These are phyloP conservation scores for Podocnemis expansa DNA, from an alignment of 2,113 vertebrate species.

Conservation along the genomic window DNA sequence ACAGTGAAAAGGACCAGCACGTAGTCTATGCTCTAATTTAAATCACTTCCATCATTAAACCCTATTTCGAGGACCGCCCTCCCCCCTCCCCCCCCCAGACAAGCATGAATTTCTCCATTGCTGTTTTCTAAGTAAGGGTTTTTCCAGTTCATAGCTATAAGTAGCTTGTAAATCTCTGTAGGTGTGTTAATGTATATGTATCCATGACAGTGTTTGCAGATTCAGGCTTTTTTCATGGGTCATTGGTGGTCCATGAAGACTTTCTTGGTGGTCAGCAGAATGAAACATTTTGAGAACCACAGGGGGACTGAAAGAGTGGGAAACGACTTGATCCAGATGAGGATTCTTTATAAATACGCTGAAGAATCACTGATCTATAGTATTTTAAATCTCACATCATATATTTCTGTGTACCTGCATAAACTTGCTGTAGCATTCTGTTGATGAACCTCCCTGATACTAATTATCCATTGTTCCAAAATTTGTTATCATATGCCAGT, in stretches of 20 bases:
- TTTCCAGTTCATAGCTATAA: neutral
- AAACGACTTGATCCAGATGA: neutral
- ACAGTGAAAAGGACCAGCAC: neutral
- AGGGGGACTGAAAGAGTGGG: neutral
- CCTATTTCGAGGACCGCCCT: constrained; percentile 1
- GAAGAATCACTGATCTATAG: neutral
- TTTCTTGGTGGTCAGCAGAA: neutral
- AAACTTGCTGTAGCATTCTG: constrained; percentile 16
- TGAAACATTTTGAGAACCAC: neutral
- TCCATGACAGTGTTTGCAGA: neutral
- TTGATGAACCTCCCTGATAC: neutral
- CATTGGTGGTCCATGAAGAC: neutral
- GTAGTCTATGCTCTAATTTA: neutral
- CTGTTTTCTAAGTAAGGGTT: constrained; percentile 7
- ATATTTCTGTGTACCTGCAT: constrained; percentile 1
- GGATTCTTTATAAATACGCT: neutral
- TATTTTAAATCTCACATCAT: neutral
- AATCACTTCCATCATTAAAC: neutral
- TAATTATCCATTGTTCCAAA: neutral
- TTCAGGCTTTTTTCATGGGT: neutral
- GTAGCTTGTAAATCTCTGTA: neutral
- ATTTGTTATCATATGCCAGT: neutral
- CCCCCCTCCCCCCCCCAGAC: neutral
- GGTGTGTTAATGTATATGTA: neutral
- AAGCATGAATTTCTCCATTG: neutral